Evolutionary conservation across 2,797 vertebrate genomes (phyloP), one percentile per base, ranked within the genome.

Genomic region (Salarias fasciatus): DNA sequence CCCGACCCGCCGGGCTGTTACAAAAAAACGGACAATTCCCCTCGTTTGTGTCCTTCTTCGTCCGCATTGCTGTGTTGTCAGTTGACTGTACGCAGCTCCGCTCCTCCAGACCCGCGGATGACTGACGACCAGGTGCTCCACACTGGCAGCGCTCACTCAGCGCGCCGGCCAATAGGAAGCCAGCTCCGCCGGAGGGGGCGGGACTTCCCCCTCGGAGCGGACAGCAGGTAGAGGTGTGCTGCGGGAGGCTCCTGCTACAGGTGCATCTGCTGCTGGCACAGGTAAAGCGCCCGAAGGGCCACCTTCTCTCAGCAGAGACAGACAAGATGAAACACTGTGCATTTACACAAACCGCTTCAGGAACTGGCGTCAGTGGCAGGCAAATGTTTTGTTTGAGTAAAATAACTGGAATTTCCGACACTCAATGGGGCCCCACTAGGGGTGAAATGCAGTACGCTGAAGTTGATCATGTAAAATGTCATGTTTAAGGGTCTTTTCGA

Each of bases 91-190:
- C 70, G 73, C 74, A 74, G 79, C 63, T 82, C 63, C 75, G 42
- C 52, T 66, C 80, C 52, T 66, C 80, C 41, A 66, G 72, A 75
- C 64, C 41, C 29, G 63, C 50, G 29, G 87, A 79, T 88, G 90
- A 89, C 85, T 88, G 90, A 92, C 87, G 83, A 60, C 90, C 91
- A 93, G 93, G 92, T 93, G 88, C 86, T 89, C 89, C 91, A 83
- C 60, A 82, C 85, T 72, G 81, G 80, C 75, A 78, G 67, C 89
- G 64, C 79, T 89, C 90, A 63, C 56, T 69, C 68, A 28, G 4
- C 49, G 46, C 8, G 5, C 5, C 30, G 55, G n/a, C 93, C 93
- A 94, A 94, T 94, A 57, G 80, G 2, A 81, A 79, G 11, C 0
- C 29, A 79, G 78, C 15, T 28, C 42, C 1, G n/a, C 3, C 5